A percentile compares a stretch with the other conserved stretches of the same genome.
These are phyloP conservation scores for Chirona hameri DNA, from an alignment of 2,888 invertebrate species.

Conservation along the genomic window DNA sequence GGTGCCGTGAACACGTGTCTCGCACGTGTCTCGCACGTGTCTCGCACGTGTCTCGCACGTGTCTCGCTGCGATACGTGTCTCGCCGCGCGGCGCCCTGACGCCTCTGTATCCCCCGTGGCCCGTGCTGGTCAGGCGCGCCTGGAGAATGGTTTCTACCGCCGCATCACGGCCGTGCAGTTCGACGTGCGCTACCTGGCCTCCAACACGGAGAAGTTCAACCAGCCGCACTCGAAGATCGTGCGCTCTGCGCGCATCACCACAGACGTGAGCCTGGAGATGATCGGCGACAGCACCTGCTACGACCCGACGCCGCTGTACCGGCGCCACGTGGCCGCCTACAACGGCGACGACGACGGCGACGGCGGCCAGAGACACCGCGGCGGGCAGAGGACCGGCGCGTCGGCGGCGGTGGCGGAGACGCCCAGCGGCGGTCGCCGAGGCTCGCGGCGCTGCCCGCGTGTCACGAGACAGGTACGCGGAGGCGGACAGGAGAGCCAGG, in stretches of 20 bases:
- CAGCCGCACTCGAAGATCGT: conserved; percentile 81
- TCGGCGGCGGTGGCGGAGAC: conserved; percentile 1
- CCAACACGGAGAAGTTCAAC: conserved; percentile 91
- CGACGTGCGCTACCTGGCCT: conserved; percentile 87
- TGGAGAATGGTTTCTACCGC: conserved; percentile 82
- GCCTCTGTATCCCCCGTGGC: too few species aligned
- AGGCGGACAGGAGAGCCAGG: too few species aligned
- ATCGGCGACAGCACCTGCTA: conserved; percentile 66
- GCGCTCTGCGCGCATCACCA: conserved; percentile 78
- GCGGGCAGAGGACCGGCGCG: not conserved
- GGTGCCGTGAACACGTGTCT: too few species aligned
- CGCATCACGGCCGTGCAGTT: conserved; percentile 85
- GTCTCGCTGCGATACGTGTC: too few species aligned
- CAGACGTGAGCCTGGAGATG: conserved; percentile 79
- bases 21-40: too few species aligned
- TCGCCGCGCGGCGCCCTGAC: too few species aligned
- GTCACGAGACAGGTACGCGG: too few species aligned
- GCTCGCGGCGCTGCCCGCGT: too few species aligned
- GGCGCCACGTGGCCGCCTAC: conserved; percentile 57
- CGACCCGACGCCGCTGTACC: conserved; percentile 79
- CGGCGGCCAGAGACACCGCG: conserved; percentile 12
- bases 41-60: too few species aligned
- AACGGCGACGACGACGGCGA: conserved; percentile 10
- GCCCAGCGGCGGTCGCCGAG: not conserved
- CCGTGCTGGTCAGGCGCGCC: conserved; percentile 36